phyloP scores from a whole-genome alignment of 2,113 vertebrate genomes.

The Perca flavescens region DNA sequence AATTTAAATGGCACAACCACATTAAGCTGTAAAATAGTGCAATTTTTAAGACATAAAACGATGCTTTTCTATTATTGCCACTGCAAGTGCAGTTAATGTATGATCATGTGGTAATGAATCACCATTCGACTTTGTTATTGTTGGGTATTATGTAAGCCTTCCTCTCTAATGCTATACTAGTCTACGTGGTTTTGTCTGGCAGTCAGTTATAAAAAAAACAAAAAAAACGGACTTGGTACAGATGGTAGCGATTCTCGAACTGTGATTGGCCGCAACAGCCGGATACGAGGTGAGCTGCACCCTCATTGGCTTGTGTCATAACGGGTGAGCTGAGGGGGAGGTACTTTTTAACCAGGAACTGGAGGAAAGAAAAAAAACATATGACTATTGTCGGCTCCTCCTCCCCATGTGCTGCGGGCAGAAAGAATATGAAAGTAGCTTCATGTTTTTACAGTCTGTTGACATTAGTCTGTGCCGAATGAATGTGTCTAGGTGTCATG shows the following conservation, averaged over 20 bases:
- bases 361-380: slow-evolving; percentile 7
- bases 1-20: neutral
- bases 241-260: slow-evolving; percentile 34
- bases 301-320: slow-evolving; percentile 87
- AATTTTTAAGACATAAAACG: fast-evolving
- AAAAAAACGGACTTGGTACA: slow-evolving; percentile 19
- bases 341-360: slow-evolving; percentile 78
- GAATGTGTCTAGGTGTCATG: neutral
- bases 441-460: neutral
- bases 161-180: neutral
- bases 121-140: slow-evolving; percentile 43
- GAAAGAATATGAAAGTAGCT: slow-evolving; percentile 6
- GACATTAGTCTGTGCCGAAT: neutral
- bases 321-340: slow-evolving; percentile 90
- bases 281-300: slow-evolving; percentile 53
- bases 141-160: slow-evolving; percentile 37
- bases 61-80: fast-evolving
- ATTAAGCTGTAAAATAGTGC: neutral
- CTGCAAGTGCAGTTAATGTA: neutral
- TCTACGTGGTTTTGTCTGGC: slow-evolving; percentile 56
- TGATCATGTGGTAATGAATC: slow-evolving; percentile 16
- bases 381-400: slow-evolving; percentile 18
- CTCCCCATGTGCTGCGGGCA: slow-evolving; percentile 45
- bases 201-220: slow-evolving; percentile 1
- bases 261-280: slow-evolving; percentile 72